Evolutionary conservation across 2,797 vertebrate species (phyloP), one percentile per base, ranked within the genome.

Genomic region (Pelobates cultripes): DNA sequence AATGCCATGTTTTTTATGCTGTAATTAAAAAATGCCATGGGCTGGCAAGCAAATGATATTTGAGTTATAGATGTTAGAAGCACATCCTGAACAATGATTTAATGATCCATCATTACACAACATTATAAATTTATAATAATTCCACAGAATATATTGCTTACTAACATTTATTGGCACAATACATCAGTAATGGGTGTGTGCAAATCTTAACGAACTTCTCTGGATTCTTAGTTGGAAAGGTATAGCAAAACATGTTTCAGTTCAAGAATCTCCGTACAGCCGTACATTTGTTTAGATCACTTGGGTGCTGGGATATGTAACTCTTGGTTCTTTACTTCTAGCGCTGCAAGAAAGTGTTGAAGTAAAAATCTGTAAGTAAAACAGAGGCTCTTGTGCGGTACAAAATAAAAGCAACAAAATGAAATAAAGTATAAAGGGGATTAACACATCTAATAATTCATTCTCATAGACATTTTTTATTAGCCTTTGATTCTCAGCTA

Each of bases 1-100:
- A 51, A 17, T 40, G 47, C 15, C 6, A 8, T 73, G 13, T 63
- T 75, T 60, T 69, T 61, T 17, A 63, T 51, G 17, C 42, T 75
- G 43, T 68, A 57, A 67, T 67, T 66, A 45, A n/a, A 28, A 82
- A 81, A 10, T 71, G 55, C 42, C 60, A 43, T 43, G 5, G 40
- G 10, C 44, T 57, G 60, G 69, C 80, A 77, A 60, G 6, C 57
- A 77, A 45, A 73, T 47, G 9, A 45, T n/a, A 57, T 73, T 55
- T 57, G 17, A 82, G 61, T 17, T 45, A 66, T 43, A 43, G 41
- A 15, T 77, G 40, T 53, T 51, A 60, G 57, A 64, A 55, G 61
- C 53, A 43, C 45, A 42, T 73, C 28, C 28, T 28, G 28, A 73
- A 67, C 43, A 79, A 67, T 70, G 44, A 64, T 63, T 64, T 28